Evolutionary conservation across 1,140 invertebrate genomes (phyloP).

Genomic region (Agrilus planipennis): DNA sequence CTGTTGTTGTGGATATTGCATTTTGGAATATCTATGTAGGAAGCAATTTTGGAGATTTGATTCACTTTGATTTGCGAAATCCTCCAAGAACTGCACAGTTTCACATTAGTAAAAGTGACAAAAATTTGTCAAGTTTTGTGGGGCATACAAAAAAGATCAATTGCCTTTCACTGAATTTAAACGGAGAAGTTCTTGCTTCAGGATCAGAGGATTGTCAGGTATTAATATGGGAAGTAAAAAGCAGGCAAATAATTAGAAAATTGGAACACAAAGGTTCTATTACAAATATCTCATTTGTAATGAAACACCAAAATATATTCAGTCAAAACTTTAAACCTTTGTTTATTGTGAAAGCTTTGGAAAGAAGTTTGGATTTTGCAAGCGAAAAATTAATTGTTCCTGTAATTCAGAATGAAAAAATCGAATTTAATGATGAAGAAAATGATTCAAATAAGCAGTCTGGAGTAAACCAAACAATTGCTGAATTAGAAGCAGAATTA

Average conservation of each 20-base stretch:
- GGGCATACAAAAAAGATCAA: conserved; percentile 57
- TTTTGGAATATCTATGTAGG: conserved; percentile 68
- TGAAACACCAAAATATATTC: conserved; percentile 20
- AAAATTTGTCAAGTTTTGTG: conserved; percentile 35
- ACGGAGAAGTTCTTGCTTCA: conserved; percentile 56
- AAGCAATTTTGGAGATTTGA: conserved; percentile 53
- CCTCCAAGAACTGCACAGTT: conserved; percentile 48
- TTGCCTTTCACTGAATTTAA: conserved; percentile 55
- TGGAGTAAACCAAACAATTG: conserved; percentile 5
- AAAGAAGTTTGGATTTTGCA: conserved; percentile 17
- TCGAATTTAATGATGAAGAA: conserved; percentile 20
- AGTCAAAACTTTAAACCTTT: conserved; percentile 19
- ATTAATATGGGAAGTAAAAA: conserved; percentile 67
- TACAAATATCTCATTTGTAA: conserved; percentile 43
- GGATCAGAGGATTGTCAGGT: conserved; percentile 61
- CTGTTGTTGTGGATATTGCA: conserved; percentile 53
- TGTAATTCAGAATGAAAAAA: conserved; percentile 15
- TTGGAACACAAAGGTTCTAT: conserved; percentile 60
- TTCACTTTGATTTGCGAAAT: conserved; percentile 50
- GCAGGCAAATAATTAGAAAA: conserved; percentile 54
- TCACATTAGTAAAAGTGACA: conserved; percentile 23
- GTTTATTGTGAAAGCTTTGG: conserved; percentile 18
- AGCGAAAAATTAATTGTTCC: conserved; percentile 14
- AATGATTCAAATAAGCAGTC: conserved; percentile 6
- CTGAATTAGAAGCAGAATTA: conserved; percentile 16